Base-by-base conservation (phyloP, 1,140 invertebrate genomes). In the Campoletis sonorensis region DNA sequence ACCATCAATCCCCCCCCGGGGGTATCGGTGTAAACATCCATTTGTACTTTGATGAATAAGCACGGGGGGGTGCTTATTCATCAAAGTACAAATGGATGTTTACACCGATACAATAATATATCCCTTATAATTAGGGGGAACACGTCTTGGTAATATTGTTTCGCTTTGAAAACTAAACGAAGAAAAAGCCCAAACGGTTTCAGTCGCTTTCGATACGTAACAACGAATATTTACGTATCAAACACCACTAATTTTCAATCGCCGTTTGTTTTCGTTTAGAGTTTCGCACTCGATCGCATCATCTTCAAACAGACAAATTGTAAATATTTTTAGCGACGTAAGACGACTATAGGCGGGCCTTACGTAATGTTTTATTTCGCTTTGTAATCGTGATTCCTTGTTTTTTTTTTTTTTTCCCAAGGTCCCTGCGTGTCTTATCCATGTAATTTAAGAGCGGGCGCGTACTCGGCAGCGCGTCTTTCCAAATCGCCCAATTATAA, bases 361-460 rank as follows among this genome's bases (percentile, higher is more conserved):
- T 77, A 77, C 40, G 75, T 77, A 77, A 77, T 61, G 11, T 75
- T 58, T 79, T 79, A 81, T 83, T 83, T 45, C 80, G 82, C 82
- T 79, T 83, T 81, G 80, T 83, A 83, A 83, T 79, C 80, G 45
- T 75, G 67, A 72, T 61, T 37, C 75, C 61, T 83, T 83, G 81
- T 81, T 78, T 67, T 64, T 15, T 37, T 40, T 37, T n/a, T 37
- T 5, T 75, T 77, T 40, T 18, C 58, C n/a, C 76, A 78, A 78
- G 76, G 76, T 67, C 49, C 10, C 21, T 45, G 26, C 8, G 11
- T 16, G 40, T 49, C 27, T 51, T 45, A 77, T 61, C 72, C n/a
- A 49, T 75, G 72, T 75, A 54, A 51, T 54, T 75, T 40, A 54
- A n/a, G n/a, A n/a, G 23, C 8, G 40, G 30, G n/a, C 0, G 27